These are phyloP conservation scores for Meriones psammophilus DNA, from an alignment of 2,797 vertebrate species.

Conservation along the genomic window DNA sequence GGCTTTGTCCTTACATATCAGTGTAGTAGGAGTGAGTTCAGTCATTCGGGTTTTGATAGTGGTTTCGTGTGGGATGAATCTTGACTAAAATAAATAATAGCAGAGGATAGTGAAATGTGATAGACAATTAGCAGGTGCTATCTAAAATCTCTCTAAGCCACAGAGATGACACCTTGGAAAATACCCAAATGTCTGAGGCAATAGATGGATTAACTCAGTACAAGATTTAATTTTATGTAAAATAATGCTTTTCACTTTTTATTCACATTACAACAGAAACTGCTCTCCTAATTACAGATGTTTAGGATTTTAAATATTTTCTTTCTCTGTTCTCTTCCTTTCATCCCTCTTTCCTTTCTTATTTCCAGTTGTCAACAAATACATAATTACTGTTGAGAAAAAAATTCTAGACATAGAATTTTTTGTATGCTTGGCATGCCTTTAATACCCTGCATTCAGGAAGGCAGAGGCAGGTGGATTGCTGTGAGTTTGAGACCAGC, in stretches of 20 bases:
- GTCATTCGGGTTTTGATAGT: not conserved
- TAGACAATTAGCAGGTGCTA: not conserved
- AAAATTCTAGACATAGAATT: not conserved
- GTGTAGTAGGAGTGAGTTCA: not conserved
- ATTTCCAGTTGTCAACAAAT: not conserved
- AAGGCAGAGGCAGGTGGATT: no score
- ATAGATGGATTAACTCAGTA: not conserved
- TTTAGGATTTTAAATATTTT: not conserved
- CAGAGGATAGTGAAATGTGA: not conserved
- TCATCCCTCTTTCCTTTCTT: not conserved
- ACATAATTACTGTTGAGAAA: not conserved
- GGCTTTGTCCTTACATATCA: not conserved
- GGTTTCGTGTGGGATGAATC: not conserved
- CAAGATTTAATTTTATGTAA: conserved; percentile 34
- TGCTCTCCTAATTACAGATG: no score
- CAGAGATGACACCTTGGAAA: not conserved
- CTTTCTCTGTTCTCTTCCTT: not conserved
- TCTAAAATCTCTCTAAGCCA: not conserved
- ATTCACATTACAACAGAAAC: not conserved
- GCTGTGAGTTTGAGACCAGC: no score
- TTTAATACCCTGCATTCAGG: no score
- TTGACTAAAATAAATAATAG: not conserved
- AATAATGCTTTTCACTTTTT: not conserved
- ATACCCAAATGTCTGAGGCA: not conserved
- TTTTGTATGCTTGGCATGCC: not conserved